phyloP scores from a whole-genome alignment of 2,888 invertebrate species.

The Spilarctia lutea region DNA sequence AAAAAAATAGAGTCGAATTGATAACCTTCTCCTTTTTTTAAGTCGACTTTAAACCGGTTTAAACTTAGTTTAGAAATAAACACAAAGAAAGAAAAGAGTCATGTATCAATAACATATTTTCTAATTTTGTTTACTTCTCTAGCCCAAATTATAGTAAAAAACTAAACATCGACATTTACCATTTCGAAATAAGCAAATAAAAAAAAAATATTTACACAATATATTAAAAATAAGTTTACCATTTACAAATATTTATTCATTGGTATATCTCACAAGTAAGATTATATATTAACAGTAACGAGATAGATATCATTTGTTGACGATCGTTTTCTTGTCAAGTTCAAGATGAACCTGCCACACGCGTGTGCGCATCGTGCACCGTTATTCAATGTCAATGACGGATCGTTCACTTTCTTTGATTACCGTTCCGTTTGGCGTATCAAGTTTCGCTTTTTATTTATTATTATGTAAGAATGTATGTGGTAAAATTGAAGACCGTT shows the following conservation, averaged over 20 bases:
- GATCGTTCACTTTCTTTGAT: constrained; percentile 70
- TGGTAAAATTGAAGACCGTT: constrained; percentile 1
- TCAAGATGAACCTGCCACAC: constrained; percentile 74
- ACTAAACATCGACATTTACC: neutral
- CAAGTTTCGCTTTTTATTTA: constrained; percentile 30
- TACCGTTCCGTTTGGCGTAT: constrained; percentile 56
- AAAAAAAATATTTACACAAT: neutral
- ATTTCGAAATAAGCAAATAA: too few species aligned
- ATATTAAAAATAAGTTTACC: neutral
- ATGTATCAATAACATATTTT: neutral
- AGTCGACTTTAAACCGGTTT: too few species aligned
- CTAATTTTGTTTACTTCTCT: neutral
- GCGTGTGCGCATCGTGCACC: constrained; percentile 57
- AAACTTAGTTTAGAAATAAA: too few species aligned
- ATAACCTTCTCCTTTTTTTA: too few species aligned
- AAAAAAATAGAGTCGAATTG: too few species aligned
- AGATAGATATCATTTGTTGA: constrained; percentile 65
- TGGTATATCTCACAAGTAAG: neutral
- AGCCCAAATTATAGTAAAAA: neutral
- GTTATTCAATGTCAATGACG: constrained; percentile 77
- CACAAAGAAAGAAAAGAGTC: too few species aligned
- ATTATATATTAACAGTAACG: constrained; percentile 50
- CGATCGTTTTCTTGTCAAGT: constrained; percentile 68
- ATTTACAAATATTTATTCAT: neutral
- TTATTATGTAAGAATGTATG: neutral